Evolutionary conservation across 2,888 invertebrate species (phyloP).

Genomic region (Melanargia galathea): DNA sequence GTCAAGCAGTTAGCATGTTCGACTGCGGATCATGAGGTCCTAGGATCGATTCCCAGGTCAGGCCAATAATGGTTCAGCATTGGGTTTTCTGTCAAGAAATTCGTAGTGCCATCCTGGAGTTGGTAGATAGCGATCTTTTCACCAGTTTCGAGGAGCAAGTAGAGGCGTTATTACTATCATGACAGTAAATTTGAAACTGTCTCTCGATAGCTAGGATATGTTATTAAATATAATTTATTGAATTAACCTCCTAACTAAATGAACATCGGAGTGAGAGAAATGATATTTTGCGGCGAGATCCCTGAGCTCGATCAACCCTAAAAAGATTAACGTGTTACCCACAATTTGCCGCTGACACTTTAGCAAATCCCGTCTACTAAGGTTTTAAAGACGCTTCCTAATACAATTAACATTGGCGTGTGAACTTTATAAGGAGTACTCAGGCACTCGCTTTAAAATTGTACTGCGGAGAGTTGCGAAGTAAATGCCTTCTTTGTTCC

Average conservation of each 20-base stretch:
- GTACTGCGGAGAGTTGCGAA: constrained; percentile 52
- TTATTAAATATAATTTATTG: neutral
- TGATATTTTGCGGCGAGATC: constrained; percentile 17
- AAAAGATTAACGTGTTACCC: constrained; percentile 66
- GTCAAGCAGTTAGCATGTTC: no score
- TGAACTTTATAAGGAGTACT: constrained; percentile 53
- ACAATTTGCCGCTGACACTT: constrained; percentile 53
- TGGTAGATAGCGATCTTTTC: no score
- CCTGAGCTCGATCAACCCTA: constrained; percentile 55
- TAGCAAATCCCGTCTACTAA: constrained; percentile 44
- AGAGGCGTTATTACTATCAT: no score
- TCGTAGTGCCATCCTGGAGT: no score
- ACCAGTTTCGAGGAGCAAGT: no score
- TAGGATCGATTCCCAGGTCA: no score
- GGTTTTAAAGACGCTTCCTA: constrained; percentile 40
- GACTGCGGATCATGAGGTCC: no score
- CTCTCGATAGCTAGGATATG: neutral
- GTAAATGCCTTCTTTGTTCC: constrained; percentile 43
- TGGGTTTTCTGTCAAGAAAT: no score
- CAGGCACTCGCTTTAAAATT: constrained; percentile 57
- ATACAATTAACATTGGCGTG: constrained; percentile 46
- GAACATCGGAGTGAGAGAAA: neutral
- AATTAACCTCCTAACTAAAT: neutral
- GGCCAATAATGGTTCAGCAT: no score
- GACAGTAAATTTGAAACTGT: no score